Evolutionary conservation across 2,888 invertebrate species (phyloP).

Genomic region (Syrphus vitripennis): DNA sequence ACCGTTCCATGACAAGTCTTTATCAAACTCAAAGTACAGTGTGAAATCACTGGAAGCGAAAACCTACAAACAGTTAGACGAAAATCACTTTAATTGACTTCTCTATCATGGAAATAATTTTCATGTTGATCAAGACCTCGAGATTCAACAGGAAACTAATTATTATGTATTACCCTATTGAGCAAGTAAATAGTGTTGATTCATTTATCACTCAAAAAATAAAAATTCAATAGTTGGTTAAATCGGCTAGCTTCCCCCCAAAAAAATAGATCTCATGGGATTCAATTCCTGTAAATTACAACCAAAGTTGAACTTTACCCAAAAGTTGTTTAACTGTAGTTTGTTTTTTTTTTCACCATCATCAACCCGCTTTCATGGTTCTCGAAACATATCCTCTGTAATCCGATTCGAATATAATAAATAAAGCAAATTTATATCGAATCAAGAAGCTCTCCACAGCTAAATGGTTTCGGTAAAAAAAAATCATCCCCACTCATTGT

Average conservation of each 20-base stretch:
- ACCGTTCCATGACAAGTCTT: too few species aligned
- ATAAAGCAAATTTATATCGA: slow-evolving; percentile 54
- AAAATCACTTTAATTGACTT: too few species aligned
- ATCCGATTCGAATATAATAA: slow-evolving; percentile 31
- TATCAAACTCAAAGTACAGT: too few species aligned
- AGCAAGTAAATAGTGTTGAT: neutral
- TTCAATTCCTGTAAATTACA: neutral
- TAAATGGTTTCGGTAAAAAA: slow-evolving; percentile 8
- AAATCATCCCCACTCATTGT: neutral
- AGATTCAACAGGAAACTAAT: too few species aligned
- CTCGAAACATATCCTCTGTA: neutral
- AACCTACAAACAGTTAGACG: too few species aligned
- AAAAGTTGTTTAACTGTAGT: neutral
- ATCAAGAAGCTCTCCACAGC: slow-evolving; percentile 1
- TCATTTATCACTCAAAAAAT: neutral
- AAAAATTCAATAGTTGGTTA: too few species aligned
- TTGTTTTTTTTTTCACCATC: neutral
- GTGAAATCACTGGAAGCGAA: too few species aligned
- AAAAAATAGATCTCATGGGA: neutral
- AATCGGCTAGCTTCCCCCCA: neutral
- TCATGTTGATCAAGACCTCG: too few species aligned
- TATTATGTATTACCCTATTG: too few species aligned
- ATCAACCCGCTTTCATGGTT: neutral
- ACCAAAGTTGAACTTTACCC: neutral
- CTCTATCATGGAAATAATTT: too few species aligned